Evolutionary conservation across 1,140 invertebrate genomes (phyloP), one percentile per base, ranked within the genome.

Genomic region (Cyphomyrmex costatus): DNA sequence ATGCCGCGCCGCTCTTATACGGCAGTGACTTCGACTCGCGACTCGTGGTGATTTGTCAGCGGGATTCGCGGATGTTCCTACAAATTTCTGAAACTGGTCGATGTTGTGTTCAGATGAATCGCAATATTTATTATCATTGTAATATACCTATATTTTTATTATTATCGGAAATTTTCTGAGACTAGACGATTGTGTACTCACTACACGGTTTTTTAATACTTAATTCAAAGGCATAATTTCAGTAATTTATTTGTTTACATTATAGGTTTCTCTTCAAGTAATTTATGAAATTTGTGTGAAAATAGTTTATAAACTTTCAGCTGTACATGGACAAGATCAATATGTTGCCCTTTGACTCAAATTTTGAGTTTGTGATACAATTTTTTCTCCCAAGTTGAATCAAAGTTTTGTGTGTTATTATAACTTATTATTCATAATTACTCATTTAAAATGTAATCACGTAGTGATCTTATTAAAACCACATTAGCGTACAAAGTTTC

Each of bases 1-100:
- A 83, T 68, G 68, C 53, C 68, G 79, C 79, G 68, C 53, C 68
- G 79, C 79, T 83, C 68, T 83, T 73, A 79, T 74, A 68, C 68
- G 79, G 56, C 36, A 53, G 66, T 68, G 46, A 53, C 77, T 80
- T 68, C 61, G 51, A 33, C 53, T 82, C 51, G 53, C 30, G 66
- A 82, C 66, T 49, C 79, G 66, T 42, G 21, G 33, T 42, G 79
- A 83, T 74, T 74, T 83, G 68, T 83, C 68, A 83, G 49, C 66
- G 51, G 30, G 16, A 73, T 73, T 30, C 53, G 68, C 24, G 78
- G 21, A 74, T 61, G 65, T 70, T 86, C 49, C 27, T 77, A 63
- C 30, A 63, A 58, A 82, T 73, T 60, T 16, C 24, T 36, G 2
- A 71, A 36, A 82, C 66, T 16, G 24, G 33, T n/a, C 56, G 63